Base-by-base conservation (phyloP, 2,888 invertebrate genomes). In the Drosophila flavopinicola region DNA sequence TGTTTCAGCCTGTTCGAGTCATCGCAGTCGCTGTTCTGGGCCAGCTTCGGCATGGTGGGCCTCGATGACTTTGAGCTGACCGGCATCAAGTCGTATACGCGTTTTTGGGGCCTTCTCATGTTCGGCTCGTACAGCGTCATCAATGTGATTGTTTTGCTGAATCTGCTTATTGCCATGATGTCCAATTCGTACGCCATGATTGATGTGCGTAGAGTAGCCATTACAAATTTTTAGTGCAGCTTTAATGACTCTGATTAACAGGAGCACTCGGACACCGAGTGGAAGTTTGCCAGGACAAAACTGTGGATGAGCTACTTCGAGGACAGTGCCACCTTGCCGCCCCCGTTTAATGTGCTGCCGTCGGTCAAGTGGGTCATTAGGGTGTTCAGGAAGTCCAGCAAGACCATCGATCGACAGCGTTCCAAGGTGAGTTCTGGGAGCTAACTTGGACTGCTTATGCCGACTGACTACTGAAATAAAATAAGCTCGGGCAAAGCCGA, bases 121-220 rank as follows among this genome's bases (percentile, higher is more conserved):
- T 98, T 98, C 89, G 98, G 98, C 2, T 96, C 96, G 0, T 99
- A 98, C 92, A 96, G 96, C 72, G 97, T 96, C 73, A 98, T 98
- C 92, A 97, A 98, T 89, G 96, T 98, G 74, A 97, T 98, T 88
- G 98, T 98, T 10, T 92, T 98, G 33, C 92, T 98, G 78, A 98
- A 98, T 91, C 94, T 98, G 63, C 95, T 98, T 71, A 98, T 98
- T 88, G 98, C 98, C 78, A 99, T 98, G 98, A 98, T 98, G 98
- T 97, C 97, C 85, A 98, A 98, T 92, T 98, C 98, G 1, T 98
- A 97, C 89, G 95, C 97, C 42, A 94, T 95, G 92, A 98, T 98
- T 87, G 95, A 95, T 89, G 98, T 98, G 92, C 94, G 87, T 94
- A 1, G n/a, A 92, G 2, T 5, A 4, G 6, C 10, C 17, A 17